These are phyloP conservation scores for Cathartes aura DNA, from an alignment of 2,113 vertebrate species.

Conservation along the genomic window DNA sequence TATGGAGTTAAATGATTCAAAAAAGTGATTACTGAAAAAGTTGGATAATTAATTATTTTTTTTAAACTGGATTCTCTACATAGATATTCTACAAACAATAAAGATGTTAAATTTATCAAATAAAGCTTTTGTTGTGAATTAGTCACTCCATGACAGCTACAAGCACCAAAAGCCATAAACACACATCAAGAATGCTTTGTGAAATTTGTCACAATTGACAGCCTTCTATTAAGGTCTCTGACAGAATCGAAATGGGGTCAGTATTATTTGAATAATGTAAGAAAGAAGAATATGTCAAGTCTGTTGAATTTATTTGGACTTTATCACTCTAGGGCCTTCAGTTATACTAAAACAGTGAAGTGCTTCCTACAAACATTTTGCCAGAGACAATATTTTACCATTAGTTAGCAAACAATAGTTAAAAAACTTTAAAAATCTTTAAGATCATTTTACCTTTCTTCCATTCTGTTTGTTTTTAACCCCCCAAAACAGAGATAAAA, in stretches of 20 bases:
- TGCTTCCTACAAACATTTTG: neutral
- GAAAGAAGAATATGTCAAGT: neutral
- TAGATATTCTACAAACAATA: neutral
- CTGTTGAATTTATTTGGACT: slow-evolving; percentile 18
- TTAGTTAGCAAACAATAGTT: neutral
- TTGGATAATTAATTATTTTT: neutral
- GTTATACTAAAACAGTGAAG: neutral
- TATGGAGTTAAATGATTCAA: neutral
- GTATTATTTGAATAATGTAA: neutral
- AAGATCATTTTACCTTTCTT: neutral
- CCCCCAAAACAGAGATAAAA: neutral
- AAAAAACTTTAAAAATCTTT: neutral
- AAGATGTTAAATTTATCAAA: neutral
- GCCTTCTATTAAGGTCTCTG: slow-evolving; percentile 16
- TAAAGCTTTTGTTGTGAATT: neutral
- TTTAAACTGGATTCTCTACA: neutral
- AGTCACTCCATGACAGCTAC: neutral
- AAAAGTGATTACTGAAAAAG: neutral
- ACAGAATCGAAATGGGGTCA: slow-evolving; percentile 7
- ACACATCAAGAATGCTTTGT: neutral
- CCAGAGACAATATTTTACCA: neutral
- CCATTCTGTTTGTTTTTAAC: neutral
- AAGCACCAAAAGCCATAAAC: neutral
- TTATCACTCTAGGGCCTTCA: neutral
- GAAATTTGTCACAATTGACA: slow-evolving; percentile 45